phyloP scores from a whole-genome alignment of 53 echinoderm and acorn worm genomes.

The Stichopus horrens region DNA sequence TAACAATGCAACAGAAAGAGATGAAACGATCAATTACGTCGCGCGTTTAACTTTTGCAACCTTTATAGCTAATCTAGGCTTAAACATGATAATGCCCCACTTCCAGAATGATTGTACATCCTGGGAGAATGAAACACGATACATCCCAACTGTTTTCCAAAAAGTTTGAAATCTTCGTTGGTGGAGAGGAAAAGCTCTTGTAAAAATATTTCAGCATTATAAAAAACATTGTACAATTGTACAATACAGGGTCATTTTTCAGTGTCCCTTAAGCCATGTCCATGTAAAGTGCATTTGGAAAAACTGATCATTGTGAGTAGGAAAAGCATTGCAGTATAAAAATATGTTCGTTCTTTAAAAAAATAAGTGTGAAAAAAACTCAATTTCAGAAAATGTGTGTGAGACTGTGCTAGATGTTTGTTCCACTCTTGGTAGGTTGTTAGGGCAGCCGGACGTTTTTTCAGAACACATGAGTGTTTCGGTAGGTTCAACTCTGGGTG shows the following conservation, averaged over 20 bases:
- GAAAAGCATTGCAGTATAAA: too few relatives aligned
- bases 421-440: background rate
- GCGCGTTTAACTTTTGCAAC: background rate
- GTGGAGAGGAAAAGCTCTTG: background rate
- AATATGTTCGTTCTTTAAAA: background rate
- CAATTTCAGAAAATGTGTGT: slow-evolving; percentile 15
- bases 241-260: too few relatives aligned
- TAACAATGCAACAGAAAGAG: background rate
- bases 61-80: background rate
- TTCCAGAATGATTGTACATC: background rate
- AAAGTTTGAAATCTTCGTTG: background rate
- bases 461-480: background rate
- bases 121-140: too few relatives aligned
- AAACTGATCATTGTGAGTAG: background rate
- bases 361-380: background rate
- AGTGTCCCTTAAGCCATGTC: background rate
- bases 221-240: too few relatives aligned
- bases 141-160: background rate
- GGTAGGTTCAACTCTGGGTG: background rate
- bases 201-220: background rate
- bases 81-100: background rate
- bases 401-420: background rate
- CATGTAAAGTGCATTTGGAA: background rate
- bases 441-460: background rate
- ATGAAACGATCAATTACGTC: background rate